A percentile compares a stretch with the other conserved stretches of the same genome.
Evolutionary conservation across 2,797 vertebrate genomes (phyloP).

Genomic region (Phataginus tetradactyla): DNA sequence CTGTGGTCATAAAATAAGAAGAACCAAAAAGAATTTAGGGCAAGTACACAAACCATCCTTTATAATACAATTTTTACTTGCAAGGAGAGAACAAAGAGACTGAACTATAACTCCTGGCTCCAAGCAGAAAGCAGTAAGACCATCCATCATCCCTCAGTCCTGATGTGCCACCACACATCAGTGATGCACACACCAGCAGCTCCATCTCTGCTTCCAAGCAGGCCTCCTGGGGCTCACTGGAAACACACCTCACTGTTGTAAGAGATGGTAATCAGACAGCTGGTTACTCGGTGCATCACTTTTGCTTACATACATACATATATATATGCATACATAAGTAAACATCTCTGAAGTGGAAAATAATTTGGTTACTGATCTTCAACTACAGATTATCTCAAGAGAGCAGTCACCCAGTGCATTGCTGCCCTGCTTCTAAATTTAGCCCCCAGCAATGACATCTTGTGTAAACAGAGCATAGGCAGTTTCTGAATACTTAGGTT

Average conservation of each 20-base stretch:
- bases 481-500: slow-evolving; percentile 57
- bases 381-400: slow-evolving; percentile 52
- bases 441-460: background rate
- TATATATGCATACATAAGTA: slow-evolving; percentile 28
- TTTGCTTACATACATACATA: slow-evolving; percentile 45
- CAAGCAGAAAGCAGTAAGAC: background rate
- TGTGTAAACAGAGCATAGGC: background rate
- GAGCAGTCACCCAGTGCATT: background rate
- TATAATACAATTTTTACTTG: slow-evolving; percentile 52
- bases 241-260: background rate
- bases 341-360: slow-evolving; percentile 47
- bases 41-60: slow-evolving; percentile 66
- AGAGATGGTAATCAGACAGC: background rate
- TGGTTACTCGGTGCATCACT: background rate
- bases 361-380: slow-evolving; percentile 50
- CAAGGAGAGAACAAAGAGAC: slow-evolving; percentile 21
- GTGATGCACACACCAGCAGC: rapidly evolving
- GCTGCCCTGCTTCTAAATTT: slow-evolving; percentile 51
- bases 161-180: background rate
- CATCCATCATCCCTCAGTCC: background rate
- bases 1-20: slow-evolving; percentile 66
- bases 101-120: background rate
- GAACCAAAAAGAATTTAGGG: slow-evolving; percentile 66
- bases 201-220: background rate
- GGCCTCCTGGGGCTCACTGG: background rate